Evolutionary conservation across 2,113 vertebrate genomes (phyloP), one percentile per base, ranked within the genome.

Genomic region (Muntiacus muntjak): DNA sequence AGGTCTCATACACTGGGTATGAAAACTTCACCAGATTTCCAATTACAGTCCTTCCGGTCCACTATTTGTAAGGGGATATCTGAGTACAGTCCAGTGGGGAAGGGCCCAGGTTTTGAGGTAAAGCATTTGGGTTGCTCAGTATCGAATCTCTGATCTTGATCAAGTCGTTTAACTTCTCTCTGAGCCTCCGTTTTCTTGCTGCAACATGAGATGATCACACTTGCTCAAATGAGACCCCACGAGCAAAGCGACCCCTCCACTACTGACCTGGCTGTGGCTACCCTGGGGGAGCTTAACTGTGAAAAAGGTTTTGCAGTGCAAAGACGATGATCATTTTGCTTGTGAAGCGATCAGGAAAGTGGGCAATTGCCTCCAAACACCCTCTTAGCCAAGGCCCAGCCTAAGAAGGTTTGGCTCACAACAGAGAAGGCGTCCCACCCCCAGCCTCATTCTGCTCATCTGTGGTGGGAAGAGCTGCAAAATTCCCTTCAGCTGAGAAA

Each of bases 281-380:
- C 52, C 43, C 16, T 7, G 1, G 3, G 7, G 57, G 40, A 28
- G 26, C 50, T 84, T 4, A n/a, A 1, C 10, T 13, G 25, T 36
- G 87, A 10, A 23, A 47, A 78, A 43, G 13, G 7, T 40, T 89
- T 55, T 36, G 45, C 21, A 17, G 7, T 15, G 40, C 43, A 30
- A 40, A 50, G 50, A 71, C 2, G 4, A 40, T 1, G 19, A 40
- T 28, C 2, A 0, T 54, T 81, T n/a, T 7, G 9, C 30, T 55
- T n/a, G 52, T 2, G 60, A 55, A 92, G 28, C 7, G 4, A 47
- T 21, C 1, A 3, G 55, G 25, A 19, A 30, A 15, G 13, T 28
- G 6, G 43, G 40, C 40, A 5, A 3, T 78, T 45, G 67, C 10
- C 23, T 12, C 21, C 36, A 0, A 2, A 36, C 0, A 0, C 26